Evolutionary conservation across 35 echinoderm and acorn worm species (phyloP), one percentile per base, ranked within the genome.

Genomic region (Patiria miniata): DNA sequence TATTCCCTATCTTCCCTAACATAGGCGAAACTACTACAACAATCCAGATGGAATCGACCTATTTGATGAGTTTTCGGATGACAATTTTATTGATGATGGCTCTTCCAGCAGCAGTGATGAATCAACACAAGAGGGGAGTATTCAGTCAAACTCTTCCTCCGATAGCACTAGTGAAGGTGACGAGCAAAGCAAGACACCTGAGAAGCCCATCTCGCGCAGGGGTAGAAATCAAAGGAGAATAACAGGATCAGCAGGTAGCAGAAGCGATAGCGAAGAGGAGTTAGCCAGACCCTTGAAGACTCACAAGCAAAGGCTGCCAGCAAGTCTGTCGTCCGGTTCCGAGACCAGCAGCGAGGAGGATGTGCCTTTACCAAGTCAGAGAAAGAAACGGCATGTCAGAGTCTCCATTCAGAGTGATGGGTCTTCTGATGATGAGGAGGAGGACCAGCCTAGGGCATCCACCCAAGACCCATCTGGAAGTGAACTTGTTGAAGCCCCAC

Each of bases 11-110:
- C 42, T 47, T 6, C 42, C 42, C 42, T 12, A 47, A 23, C 4
- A 39, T 53, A 84, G 82, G 82, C 37, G 82, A 84, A 84, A 84
- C 39, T 10, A 33, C 53, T 84, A 84, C 30, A 84, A 84, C 53
- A 84, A 84, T 21, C 82, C 82, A 30, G 82, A 84, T 60, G 53
- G 82, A 32, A 84, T 84, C 2, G 82, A 65, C 33, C 18, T 59
- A 19, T 84, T 38, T 61, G 82, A 84, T 18, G 82, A 84, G 19
- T n/a, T 33, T 58, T 37, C 54, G 1, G 34, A 59, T n/a, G 51
- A 40, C 32, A 52, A 84, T 4, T 84, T 84, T 39, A 60, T 84
- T 14, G n/a, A 58, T 19, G 82, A 84, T 22, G 17, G 33, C 23
- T 23, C 28, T 36, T 69, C 61, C 61, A 69, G 61, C 0, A n/a